Conservation (phyloP, 2,113 vertebrate species). For the Tauraco erythrolophus region DNA sequence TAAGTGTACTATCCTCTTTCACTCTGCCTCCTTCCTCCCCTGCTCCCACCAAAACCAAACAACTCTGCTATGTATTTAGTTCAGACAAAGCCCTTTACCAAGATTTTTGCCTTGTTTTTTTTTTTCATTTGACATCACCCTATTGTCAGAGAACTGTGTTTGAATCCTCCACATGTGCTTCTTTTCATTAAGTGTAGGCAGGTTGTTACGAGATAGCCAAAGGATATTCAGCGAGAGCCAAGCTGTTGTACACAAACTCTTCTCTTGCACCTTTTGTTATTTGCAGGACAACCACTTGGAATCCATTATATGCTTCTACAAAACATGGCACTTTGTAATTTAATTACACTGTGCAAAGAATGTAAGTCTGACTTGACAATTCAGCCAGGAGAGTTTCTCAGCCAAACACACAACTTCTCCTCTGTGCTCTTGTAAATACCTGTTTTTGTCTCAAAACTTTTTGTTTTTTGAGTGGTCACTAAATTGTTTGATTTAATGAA, state of each 20-base stretch:
- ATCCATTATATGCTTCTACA: neutral
- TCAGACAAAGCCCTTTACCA: slow-evolving; percentile 48
- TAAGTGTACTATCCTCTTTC: neutral
- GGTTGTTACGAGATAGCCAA: neutral
- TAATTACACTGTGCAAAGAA: neutral
- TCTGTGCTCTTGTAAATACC: neutral
- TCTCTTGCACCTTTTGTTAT: neutral
- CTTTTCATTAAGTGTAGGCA: neutral
- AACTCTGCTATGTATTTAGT: slow-evolving; percentile 55
- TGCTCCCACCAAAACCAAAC: slow-evolving; percentile 25
- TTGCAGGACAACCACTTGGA: neutral
- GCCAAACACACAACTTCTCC: neutral
- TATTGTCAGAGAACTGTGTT: slow-evolving; percentile 36
- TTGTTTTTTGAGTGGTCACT: fast-evolving
- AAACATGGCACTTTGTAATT: neutral
- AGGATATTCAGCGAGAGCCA: neutral
- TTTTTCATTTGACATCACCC: slow-evolving; percentile 40
- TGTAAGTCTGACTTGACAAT: neutral
- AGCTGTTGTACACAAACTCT: neutral
- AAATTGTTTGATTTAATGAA: neutral
- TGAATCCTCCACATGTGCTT: neutral
- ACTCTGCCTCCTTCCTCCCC: neutral
- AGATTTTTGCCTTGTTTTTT: slow-evolving; percentile 24
- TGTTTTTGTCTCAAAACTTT: neutral
- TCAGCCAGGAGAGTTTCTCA: neutral